A percentile compares a stretch with the other conserved stretches of the same genome.
Conservation (phyloP, 2,797 vertebrate species). For the Buceros bicornis region DNA sequence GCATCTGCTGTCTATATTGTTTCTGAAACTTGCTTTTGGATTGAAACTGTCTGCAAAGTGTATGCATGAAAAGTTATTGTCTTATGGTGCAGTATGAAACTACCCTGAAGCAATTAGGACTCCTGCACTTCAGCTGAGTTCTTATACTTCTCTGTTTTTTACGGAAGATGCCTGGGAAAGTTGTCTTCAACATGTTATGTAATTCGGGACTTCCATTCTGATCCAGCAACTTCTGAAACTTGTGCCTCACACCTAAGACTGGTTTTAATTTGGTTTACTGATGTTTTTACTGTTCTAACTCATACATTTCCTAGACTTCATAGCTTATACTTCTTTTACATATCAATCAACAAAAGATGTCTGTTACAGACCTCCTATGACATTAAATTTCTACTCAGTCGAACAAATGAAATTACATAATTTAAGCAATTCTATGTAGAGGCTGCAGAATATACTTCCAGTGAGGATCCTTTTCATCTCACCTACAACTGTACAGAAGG, state of each 20-base stretch:
- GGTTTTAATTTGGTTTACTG: neutral
- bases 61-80: neutral
- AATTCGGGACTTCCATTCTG: neutral
- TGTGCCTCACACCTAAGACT: neutral
- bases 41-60: neutral
- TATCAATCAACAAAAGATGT: neutral
- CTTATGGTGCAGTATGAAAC: neutral
- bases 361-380: neutral
- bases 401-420: neutral
- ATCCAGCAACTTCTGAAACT: neutral
- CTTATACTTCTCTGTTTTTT: neutral
- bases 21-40: neutral
- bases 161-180: neutral
- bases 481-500: neutral
- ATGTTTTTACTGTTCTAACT: neutral
- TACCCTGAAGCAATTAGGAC: neutral
- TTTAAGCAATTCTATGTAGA: neutral
- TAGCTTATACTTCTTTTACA: accelerated
- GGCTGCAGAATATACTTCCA: accelerated
- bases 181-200: neutral
- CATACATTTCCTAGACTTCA: neutral
- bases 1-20: neutral
- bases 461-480: neutral
- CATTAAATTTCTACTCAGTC: neutral
- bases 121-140: neutral